These are phyloP conservation scores for Gambelia wislizenii DNA, from an alignment of 2,797 vertebrate genomes.

Conservation along the genomic window DNA sequence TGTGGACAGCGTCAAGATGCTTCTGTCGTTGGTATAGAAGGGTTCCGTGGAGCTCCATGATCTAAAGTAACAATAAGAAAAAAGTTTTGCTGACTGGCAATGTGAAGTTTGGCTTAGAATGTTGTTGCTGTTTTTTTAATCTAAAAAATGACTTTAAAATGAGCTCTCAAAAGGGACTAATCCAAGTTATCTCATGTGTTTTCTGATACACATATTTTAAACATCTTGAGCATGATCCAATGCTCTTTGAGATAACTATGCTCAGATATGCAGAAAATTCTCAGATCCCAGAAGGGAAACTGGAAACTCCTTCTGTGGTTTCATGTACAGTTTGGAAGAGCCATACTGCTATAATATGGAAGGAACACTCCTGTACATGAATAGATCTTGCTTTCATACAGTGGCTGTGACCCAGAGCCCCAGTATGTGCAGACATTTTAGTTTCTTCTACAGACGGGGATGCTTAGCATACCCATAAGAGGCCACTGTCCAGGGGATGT, in stretches of 20 bases:
- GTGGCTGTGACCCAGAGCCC: not conserved
- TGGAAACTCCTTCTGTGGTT: not conserved
- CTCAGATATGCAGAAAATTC: not conserved
- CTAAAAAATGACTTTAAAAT: slow-evolving; percentile 33
- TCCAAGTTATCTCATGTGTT: too few relatives aligned
- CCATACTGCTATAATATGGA: not conserved
- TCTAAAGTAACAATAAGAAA: slow-evolving; percentile 92
- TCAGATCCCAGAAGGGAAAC: not conserved
- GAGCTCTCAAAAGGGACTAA: not conserved
- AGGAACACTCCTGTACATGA: not conserved
- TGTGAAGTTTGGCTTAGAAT: slow-evolving; percentile 44
- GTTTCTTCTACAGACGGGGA: not conserved
- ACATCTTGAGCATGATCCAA: not conserved
- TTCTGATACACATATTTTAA: not conserved
- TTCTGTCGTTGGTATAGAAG: slow-evolving; percentile 93
- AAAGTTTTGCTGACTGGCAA: slow-evolving; percentile 79
- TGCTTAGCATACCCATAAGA: not conserved
- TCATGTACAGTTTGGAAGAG: not conserved
- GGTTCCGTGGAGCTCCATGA: slow-evolving; percentile 92
- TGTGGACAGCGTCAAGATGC: slow-evolving; percentile 95
- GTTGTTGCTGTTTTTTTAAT: too few relatives aligned
- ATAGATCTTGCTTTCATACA: not conserved
- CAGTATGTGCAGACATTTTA: not conserved
- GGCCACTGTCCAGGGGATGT: not conserved
- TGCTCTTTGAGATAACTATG: not conserved